These are phyloP conservation scores for Drosophila yakuba DNA, from an alignment of 1,140 invertebrate genomes.

Conservation along the genomic window DNA sequence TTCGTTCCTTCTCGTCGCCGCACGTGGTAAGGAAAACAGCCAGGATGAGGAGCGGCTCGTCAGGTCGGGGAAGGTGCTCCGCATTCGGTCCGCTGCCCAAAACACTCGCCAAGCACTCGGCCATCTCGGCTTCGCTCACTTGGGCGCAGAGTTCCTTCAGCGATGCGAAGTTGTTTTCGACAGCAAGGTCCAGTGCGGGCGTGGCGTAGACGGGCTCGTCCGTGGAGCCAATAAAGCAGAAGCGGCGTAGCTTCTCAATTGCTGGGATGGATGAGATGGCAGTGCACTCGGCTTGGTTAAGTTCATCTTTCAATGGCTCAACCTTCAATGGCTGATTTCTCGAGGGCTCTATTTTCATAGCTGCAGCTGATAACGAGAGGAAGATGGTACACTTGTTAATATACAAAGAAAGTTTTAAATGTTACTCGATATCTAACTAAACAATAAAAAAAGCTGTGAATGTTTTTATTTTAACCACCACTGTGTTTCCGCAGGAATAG, in stretches of 20 bases:
- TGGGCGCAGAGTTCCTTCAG: conserved; percentile 29
- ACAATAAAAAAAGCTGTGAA: too few relatives aligned
- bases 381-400: too few relatives aligned
- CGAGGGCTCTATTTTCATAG: too few relatives aligned
- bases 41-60: conserved; percentile 70
- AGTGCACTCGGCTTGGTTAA: not conserved
- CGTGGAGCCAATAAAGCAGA: conserved; percentile 67
- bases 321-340: not conserved
- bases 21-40: conserved; percentile 57
- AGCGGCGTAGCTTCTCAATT: conserved; percentile 57
- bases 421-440: too few relatives aligned
- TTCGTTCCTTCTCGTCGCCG: conserved; percentile 50
- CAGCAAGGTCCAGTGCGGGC: conserved; percentile 24
- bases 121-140: conserved; percentile 30
- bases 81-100: conserved; percentile 26
- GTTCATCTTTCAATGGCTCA: not conserved
- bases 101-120: conserved; percentile 29
- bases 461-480: too few relatives aligned
- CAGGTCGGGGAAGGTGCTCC: conserved; percentile 47
- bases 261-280: conserved; percentile 6
- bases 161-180: conserved; percentile 15
- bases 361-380: too few relatives aligned
- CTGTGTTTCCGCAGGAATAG: too few relatives aligned
- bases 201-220: conserved; percentile 61
- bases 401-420: too few relatives aligned